Evolutionary conservation across 1,140 invertebrate species (phyloP).

Genomic region (Drosophila sproati): DNA sequence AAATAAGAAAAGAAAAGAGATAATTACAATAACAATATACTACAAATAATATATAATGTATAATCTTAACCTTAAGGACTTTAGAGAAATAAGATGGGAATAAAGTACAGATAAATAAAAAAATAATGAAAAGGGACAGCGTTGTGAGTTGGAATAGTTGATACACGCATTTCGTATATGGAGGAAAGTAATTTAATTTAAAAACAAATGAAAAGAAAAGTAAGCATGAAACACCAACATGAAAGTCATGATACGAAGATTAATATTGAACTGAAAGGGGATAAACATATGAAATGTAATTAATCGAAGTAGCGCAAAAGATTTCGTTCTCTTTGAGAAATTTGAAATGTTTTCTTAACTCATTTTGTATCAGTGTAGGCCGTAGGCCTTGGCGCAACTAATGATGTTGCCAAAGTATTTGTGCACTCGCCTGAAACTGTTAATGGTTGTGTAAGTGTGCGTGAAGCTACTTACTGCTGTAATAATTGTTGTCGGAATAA

Average conservation of each 20-base stretch:
- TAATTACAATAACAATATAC: background rate
- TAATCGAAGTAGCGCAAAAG: too few species aligned
- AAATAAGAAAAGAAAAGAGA: background rate
- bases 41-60: background rate
- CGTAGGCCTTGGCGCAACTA: slow-evolving; percentile 4
- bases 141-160: too few species aligned
- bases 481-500: slow-evolving; percentile 82
- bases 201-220: too few species aligned
- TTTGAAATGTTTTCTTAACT: too few species aligned
- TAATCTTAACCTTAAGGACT: background rate
- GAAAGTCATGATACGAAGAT: too few species aligned
- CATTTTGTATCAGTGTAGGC: slow-evolving; percentile 9
- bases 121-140: background rate
- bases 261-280: too few species aligned
- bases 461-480: slow-evolving; percentile 70
- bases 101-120: background rate
- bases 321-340: too few species aligned
- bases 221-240: too few species aligned
- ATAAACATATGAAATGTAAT: too few species aligned
- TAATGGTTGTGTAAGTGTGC: slow-evolving; percentile 6
- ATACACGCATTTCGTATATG: too few species aligned
- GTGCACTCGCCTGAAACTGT: slow-evolving; percentile 14
- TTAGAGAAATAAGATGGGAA: background rate
- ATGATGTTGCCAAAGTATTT: slow-evolving; percentile 28
- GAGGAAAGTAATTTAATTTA: too few species aligned